Evolutionary conservation across 2,113 vertebrate genomes (phyloP).

Genomic region (Mesoclemmys tuberculata): DNA sequence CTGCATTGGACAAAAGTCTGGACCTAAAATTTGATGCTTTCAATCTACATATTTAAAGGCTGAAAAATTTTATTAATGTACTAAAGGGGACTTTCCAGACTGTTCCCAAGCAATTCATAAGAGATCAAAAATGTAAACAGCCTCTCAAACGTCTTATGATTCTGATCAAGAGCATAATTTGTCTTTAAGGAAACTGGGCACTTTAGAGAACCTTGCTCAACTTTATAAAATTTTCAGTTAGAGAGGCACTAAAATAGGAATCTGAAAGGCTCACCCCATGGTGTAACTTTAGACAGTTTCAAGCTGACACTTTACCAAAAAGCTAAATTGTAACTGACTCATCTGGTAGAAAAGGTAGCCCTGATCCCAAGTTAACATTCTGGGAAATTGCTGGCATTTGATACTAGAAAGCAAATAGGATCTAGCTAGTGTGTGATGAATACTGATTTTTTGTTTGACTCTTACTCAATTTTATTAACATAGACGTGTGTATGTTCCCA

Average conservation of each 20-base stretch:
- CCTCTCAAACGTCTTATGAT: background rate
- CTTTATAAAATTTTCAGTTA: background rate
- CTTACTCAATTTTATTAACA: too few species aligned
- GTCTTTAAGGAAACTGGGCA: background rate
- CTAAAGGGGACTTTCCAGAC: background rate
- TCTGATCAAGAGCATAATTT: background rate
- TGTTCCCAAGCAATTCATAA: background rate
- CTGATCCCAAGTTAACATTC: background rate
- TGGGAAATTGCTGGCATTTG: rapidly evolving
- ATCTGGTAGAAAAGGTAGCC: background rate
- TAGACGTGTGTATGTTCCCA: background rate
- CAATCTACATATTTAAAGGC: background rate
- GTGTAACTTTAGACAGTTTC: background rate
- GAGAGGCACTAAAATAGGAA: background rate
- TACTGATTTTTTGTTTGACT: background rate
- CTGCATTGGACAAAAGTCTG: background rate
- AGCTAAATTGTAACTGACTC: background rate
- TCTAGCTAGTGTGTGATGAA: background rate
- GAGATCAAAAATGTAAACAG: background rate
- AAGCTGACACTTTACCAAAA: rapidly evolving
- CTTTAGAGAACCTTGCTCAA: background rate
- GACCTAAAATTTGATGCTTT: background rate
- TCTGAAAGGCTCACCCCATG: background rate
- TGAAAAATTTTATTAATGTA: background rate
- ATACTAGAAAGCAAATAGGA: background rate